phyloP scores from a whole-genome alignment of 1,140 invertebrate genomes.

The Adelges cooleyi region DNA sequence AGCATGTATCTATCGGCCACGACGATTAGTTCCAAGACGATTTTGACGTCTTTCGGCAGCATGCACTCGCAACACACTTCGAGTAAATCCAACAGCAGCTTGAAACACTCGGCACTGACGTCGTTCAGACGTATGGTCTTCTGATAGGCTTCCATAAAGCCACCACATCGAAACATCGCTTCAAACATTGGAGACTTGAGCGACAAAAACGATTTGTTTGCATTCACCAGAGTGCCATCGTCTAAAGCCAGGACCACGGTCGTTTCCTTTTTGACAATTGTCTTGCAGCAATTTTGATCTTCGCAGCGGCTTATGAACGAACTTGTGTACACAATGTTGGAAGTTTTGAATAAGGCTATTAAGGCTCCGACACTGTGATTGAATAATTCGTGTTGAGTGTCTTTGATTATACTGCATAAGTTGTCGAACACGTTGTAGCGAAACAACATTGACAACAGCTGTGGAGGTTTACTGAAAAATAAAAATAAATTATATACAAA shows the following conservation, averaged over 20 bases:
- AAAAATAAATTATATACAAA: no score
- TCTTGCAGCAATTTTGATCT: constrained; percentile 29
- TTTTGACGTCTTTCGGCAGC: constrained; percentile 42
- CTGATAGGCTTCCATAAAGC: constrained; percentile 52
- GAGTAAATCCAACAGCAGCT: constrained; percentile 27
- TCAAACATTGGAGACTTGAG: constrained; percentile 52
- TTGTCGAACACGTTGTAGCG: constrained; percentile 18
- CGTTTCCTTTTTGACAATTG: constrained; percentile 33
- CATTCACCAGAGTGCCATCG: constrained; percentile 47
- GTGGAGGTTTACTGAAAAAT: constrained; percentile 29
- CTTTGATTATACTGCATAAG: constrained; percentile 26
- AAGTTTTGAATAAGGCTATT: constrained; percentile 26
- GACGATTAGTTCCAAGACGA: constrained; percentile 51
- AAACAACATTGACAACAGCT: constrained; percentile 28
- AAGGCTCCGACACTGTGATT: constrained; percentile 29
- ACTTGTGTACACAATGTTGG: neutral
- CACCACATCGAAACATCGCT: constrained; percentile 48
- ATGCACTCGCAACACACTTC: constrained; percentile 33
- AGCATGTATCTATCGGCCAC: constrained; percentile 53
- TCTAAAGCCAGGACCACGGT: constrained; percentile 50
- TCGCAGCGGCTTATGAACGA: neutral
- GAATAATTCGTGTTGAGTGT: constrained; percentile 27
- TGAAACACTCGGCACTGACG: constrained; percentile 32
- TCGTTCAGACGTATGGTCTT: constrained; percentile 35
- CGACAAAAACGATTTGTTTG: constrained; percentile 48